Evolutionary conservation across 1,140 invertebrate species (phyloP), one percentile per base, ranked within the genome.

Genomic region (Neocloeon triangulifer): DNA sequence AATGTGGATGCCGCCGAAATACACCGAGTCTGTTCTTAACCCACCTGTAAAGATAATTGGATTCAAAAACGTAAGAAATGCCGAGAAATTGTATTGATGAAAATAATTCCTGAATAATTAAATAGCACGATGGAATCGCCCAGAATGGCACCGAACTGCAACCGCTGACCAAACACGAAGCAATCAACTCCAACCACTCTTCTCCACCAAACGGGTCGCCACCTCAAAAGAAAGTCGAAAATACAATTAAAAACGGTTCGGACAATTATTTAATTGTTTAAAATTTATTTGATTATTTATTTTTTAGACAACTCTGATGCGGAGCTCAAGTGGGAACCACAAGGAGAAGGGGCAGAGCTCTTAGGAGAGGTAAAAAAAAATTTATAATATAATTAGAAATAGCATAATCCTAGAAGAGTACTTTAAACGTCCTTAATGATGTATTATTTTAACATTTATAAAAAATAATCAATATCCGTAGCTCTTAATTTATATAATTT

Each of bases 81-180:
- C 8, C n/a, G 8, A 23, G 21, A 23, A 23, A 23, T 23, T 8
- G n/a, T n/a, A 8, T 23, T 23, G 7, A 23, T 23, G 21, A 8
- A 8, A n/a, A 23, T 23, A 8, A n/a, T 23, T 8, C n/a, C n/a
- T 23, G 8, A n/a, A 8, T 8, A 23, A 23, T 23, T 8, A 23
- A 8, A 8, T 23, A 23, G n/a, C 21, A 23, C 8, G 7, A 23
- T 8, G 12, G n/a, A 20, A 20, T 13, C 16, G 19, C 10, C 13
- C n/a, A 32, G 57, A 2, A 67, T 66, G 45, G 69, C 61, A 32
- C 59, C 66, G 20, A 62, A 61, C 46, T 80, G 76, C 40, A 82
- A 61, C 40, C 78, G 63, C 37, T 28, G 15, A 8, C 19, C n/a
- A 37, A 37, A 17, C 27, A 37, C 28, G 36, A 37, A n/a, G 33